phyloP scores from a whole-genome alignment of 1,140 invertebrate genomes.

The Atta cephalotes region DNA sequence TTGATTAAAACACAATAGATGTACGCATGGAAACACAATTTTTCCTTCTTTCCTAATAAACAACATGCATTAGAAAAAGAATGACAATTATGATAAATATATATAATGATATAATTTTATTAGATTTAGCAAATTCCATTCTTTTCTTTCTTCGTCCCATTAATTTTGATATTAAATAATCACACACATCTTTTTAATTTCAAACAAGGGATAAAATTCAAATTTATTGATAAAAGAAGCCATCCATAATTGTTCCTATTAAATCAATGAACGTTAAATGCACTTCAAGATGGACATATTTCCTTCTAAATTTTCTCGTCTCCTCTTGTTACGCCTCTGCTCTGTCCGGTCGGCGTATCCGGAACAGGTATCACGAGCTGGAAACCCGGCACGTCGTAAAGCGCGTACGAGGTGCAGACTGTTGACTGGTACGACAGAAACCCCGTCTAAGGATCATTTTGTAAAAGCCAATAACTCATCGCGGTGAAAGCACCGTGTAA shows the following conservation, averaged over 20 bases:
- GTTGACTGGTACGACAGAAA: slow-evolving; percentile 42
- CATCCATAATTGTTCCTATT: neutral
- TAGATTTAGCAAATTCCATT: neutral
- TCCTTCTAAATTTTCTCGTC: slow-evolving; percentile 25
- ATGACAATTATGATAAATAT: neutral
- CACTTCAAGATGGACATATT: neutral
- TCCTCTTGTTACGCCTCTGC: slow-evolving; percentile 19
- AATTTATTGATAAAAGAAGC: neutral
- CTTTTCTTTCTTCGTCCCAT: neutral
- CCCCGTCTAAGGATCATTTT: slow-evolving; percentile 62
- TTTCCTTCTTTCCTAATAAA: neutral
- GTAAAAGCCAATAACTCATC: slow-evolving; percentile 72
- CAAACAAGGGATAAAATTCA: neutral
- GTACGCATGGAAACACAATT: too few relatives aligned
- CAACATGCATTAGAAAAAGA: neutral
- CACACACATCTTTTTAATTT: neutral
- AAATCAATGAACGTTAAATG: neutral
- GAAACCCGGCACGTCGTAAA: slow-evolving; percentile 70
- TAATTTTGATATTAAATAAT: too few relatives aligned
- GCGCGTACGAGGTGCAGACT: slow-evolving; percentile 38
- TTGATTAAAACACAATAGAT: too few relatives aligned
- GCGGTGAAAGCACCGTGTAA: slow-evolving; percentile 65
- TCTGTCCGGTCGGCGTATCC: slow-evolving; percentile 16
- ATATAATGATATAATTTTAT: neutral
- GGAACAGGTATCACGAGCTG: slow-evolving; percentile 69